Evolutionary conservation across 2,113 vertebrate genomes (phyloP).

Genomic region (Pelusios castaneus): DNA sequence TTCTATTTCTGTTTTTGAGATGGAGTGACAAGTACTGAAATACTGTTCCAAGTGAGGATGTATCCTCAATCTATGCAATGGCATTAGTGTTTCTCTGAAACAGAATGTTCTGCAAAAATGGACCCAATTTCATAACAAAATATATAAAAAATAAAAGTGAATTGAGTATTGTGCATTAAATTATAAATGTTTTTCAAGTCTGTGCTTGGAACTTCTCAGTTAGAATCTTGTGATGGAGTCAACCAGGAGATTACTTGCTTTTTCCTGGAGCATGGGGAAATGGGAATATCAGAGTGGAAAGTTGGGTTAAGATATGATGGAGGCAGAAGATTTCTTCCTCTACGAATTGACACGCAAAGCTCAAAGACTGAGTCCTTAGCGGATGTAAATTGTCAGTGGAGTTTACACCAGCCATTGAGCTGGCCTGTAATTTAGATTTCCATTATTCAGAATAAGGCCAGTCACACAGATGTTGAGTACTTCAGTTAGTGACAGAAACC

Average conservation of each 20-base stretch:
- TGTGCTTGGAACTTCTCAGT: constrained; percentile 23
- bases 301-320: constrained; percentile 48
- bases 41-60: constrained; percentile 16
- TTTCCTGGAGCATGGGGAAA: background rate
- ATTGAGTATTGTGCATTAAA: constrained; percentile 15
- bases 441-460: background rate
- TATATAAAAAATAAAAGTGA: constrained; percentile 1
- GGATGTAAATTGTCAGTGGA: background rate
- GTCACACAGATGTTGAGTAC: constrained; percentile 6
- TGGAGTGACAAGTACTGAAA: constrained; percentile 35
- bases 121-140: constrained; percentile 41
- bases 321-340: constrained; percentile 21
- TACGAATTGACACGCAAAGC: constrained; percentile 27
- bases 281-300: constrained; percentile 30
- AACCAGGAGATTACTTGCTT: constrained; percentile 4
- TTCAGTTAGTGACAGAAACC: constrained; percentile 62
- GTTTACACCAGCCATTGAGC: background rate
- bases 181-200: background rate
- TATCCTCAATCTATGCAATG: constrained; percentile 41
- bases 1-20: constrained; percentile 52
- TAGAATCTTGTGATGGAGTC: background rate
- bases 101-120: constrained; percentile 35
- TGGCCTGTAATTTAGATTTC: background rate
- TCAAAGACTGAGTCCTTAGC: background rate
- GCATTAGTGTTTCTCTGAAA: constrained; percentile 31